These are phyloP conservation scores for Gymnarchus niloticus DNA, from an alignment of 2,113 vertebrate species.

Conservation along the genomic window DNA sequence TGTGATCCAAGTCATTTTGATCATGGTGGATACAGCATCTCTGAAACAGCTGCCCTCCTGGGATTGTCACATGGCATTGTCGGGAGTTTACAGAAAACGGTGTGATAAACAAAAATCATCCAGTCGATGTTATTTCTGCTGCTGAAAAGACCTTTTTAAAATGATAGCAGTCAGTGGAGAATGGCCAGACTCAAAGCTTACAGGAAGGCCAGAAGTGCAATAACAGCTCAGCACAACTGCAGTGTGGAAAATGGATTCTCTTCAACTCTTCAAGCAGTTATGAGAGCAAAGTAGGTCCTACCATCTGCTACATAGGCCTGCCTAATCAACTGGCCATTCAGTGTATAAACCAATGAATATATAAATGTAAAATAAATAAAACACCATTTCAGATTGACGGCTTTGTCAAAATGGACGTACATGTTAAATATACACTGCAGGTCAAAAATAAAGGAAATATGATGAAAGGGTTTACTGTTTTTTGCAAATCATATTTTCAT, in stretches of 20 bases:
- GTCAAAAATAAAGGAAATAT: not conserved
- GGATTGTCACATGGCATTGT: not conserved
- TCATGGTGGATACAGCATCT: not conserved
- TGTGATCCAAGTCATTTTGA: not conserved
- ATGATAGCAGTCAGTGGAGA: not conserved
- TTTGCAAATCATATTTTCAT: not conserved
- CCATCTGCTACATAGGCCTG: not conserved
- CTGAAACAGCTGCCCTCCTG: not conserved
- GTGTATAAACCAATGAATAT: conserved; percentile 2
- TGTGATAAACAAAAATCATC: not conserved
- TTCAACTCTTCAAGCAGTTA: not conserved
- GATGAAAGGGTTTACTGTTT: not conserved
- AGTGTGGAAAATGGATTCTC: not conserved
- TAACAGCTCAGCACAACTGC: not conserved
- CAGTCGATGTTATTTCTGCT: not conserved
- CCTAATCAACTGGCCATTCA: not conserved
- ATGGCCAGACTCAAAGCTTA: not conserved
- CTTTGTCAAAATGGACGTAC: not conserved
- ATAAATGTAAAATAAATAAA: not conserved
- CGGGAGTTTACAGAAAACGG: not conserved
- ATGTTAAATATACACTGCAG: not conserved
- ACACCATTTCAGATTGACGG: not conserved
- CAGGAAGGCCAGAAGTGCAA: conserved; percentile 6
- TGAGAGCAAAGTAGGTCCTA: not conserved
- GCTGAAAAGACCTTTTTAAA: not conserved